Percentiles rank a stretch among this genome's conserved stretches.
phyloP scores from a whole-genome alignment of 1,140 invertebrate species.

The Bathynomus jamesi region DNA sequence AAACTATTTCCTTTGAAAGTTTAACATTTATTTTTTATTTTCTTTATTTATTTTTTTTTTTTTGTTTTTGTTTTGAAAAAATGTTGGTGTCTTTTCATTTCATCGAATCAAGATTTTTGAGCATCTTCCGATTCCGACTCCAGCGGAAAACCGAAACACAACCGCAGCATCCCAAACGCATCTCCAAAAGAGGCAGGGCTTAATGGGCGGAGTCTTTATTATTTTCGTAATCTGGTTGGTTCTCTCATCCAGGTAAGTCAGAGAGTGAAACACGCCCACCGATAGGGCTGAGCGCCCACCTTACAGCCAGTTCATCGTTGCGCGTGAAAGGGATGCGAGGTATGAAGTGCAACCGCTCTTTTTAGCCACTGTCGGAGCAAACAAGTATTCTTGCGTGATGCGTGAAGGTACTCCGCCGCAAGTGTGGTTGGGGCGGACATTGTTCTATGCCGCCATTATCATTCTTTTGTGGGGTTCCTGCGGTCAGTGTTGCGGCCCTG shows the following conservation, averaged over 20 bases:
- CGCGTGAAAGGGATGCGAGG: not conserved
- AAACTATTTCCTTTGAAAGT: too few relatives aligned
- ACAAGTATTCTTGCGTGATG: too few relatives aligned
- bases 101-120: too few relatives aligned
- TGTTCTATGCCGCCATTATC: conserved; percentile 24
- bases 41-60: too few relatives aligned
- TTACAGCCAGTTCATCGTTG: not conserved
- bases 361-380: not conserved
- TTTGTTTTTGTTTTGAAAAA: too few relatives aligned
- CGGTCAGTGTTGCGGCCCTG: conserved; percentile 65
- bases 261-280: not conserved
- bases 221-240: not conserved
- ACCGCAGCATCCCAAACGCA: not conserved
- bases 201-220: not conserved
- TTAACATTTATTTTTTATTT: too few relatives aligned
- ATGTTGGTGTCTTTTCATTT: too few relatives aligned
- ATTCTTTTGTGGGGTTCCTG: conserved; percentile 22
- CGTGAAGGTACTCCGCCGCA: not conserved
- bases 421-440: conserved; percentile 8
- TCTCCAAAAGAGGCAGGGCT: not conserved
- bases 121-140: too few relatives aligned
- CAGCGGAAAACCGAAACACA: too few relatives aligned
- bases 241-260: not conserved
- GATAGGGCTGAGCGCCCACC: not conserved
- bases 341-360: not conserved